phyloP scores from a whole-genome alignment of 2,888 invertebrate genomes.

The Myathropa florea region DNA sequence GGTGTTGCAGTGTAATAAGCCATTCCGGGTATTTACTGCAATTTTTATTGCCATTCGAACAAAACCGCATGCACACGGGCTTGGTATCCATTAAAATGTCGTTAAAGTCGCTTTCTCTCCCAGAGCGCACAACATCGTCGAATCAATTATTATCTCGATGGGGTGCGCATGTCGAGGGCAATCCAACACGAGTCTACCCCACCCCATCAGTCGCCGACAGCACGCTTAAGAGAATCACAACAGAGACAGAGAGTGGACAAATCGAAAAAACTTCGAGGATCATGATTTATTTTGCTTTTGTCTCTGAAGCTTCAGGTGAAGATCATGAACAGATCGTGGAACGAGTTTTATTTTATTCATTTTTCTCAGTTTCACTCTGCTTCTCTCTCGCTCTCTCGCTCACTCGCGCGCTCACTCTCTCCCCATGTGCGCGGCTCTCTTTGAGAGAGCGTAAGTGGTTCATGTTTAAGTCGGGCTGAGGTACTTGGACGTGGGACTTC shows the following conservation, averaged over 20 bases:
- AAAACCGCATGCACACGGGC: slow-evolving; percentile 49
- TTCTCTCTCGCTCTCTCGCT: not conserved
- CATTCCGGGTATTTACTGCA: slow-evolving; percentile 61
- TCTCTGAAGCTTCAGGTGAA: slow-evolving; percentile 36
- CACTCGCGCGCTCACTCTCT: not conserved
- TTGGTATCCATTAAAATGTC: slow-evolving; percentile 66
- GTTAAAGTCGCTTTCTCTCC: slow-evolving; percentile 50
- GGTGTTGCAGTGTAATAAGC: slow-evolving; percentile 1
- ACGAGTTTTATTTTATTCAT: slow-evolving; percentile 7
- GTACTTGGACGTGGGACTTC: slow-evolving; percentile 16
- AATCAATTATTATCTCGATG: slow-evolving; percentile 61
- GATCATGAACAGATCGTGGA: slow-evolving; percentile 66
- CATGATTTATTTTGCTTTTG: slow-evolving; percentile 60
- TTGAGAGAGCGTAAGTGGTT: not conserved
- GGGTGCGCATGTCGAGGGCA: slow-evolving; percentile 49
- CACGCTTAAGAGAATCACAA: slow-evolving; percentile 1
- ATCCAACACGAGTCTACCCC: slow-evolving; percentile 27
- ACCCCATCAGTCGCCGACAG: not conserved
- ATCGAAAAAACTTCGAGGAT: not conserved
- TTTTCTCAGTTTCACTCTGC: not conserved
- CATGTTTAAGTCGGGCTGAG: not conserved
- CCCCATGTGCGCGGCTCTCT: not conserved
- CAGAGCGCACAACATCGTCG: slow-evolving; percentile 12
- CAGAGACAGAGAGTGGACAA: not conserved
- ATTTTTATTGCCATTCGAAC: slow-evolving; percentile 58